Evolutionary conservation across 2,113 vertebrate genomes (phyloP).

Genomic region (Calyptomena viridis): DNA sequence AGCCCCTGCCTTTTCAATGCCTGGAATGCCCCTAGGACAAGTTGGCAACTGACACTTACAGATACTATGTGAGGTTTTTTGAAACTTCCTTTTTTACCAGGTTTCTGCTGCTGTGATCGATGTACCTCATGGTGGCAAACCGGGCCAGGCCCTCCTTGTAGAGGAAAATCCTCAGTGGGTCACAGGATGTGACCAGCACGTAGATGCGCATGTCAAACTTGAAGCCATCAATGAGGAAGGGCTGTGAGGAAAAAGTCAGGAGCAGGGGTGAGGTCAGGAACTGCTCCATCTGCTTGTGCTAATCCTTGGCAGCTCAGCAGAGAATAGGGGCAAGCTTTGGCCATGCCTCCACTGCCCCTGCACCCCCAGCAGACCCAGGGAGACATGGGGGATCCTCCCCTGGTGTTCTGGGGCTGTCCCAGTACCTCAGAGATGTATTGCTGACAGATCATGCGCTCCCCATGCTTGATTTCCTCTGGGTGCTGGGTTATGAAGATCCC

Average conservation of each 20-base stretch:
- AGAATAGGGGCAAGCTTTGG: background rate
- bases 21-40: background rate
- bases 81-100: constrained; percentile 64
- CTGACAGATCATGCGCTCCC: constrained; percentile 80
- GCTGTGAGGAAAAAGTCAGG: constrained; percentile 56
- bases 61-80: background rate
- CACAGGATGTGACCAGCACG: constrained; percentile 79
- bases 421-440: constrained; percentile 79
- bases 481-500: constrained; percentile 79
- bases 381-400: background rate
- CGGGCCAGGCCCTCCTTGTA: constrained; percentile 80
- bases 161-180: constrained; percentile 78
- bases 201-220: constrained; percentile 82
- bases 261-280: background rate
- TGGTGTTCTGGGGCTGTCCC: fast-evolving
- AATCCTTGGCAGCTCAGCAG: background rate
- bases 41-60: background rate
- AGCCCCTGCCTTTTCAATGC: background rate
- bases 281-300: background rate
- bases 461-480: constrained; percentile 68
- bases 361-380: background rate
- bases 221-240: constrained; percentile 80
- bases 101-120: constrained; percentile 70
- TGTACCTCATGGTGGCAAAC: constrained; percentile 80
- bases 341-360: fast-evolving